A percentile compares a stretch with the other conserved stretches of the same genome.
Evolutionary conservation across 2,113 vertebrate genomes (phyloP).

Genomic region (Himantopus leucocephalus): DNA sequence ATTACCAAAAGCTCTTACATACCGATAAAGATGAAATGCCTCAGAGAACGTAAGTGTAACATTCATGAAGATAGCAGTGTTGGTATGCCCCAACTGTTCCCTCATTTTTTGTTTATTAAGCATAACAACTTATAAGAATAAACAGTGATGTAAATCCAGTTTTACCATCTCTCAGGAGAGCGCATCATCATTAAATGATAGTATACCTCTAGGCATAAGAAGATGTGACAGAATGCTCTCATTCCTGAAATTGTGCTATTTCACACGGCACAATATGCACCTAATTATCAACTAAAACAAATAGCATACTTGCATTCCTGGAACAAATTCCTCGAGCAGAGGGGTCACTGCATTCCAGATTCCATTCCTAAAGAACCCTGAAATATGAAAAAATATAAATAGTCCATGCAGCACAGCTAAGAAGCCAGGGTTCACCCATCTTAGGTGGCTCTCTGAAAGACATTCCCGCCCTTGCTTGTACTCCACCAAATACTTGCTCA

Average conservation of each 20-base stretch:
- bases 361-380: background rate
- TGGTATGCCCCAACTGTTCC: background rate
- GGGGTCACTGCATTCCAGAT: background rate
- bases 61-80: background rate
- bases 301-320: background rate
- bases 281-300: background rate
- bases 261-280: background rate
- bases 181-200: background rate
- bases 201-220: background rate
- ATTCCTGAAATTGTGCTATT: background rate
- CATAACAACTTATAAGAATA: background rate
- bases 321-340: background rate
- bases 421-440: background rate
- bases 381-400: background rate
- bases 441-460: background rate
- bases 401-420: background rate
- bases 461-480: background rate
- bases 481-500: background rate
- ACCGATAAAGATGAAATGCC: background rate
- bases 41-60: background rate
- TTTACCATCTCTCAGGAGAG: background rate
- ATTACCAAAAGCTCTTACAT: background rate
- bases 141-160: background rate
- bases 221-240: background rate
- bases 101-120: background rate